These are phyloP conservation scores for Lepidurus couesii DNA, from an alignment of 1,140 invertebrate genomes.

Conservation along the genomic window DNA sequence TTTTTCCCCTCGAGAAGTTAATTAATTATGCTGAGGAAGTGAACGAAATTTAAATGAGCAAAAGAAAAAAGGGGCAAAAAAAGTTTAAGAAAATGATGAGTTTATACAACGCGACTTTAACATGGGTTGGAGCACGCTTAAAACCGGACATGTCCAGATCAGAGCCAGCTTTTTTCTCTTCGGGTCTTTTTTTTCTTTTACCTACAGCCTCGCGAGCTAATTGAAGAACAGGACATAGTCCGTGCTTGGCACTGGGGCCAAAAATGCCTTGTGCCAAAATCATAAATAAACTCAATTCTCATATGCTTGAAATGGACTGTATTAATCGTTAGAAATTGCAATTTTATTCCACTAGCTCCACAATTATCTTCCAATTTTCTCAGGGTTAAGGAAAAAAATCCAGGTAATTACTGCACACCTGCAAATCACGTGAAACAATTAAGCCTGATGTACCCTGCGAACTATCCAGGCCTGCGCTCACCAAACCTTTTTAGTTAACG, in stretches of 20 bases:
- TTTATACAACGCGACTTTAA: background rate
- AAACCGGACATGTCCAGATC: background rate
- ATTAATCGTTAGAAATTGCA: too few relatives aligned
- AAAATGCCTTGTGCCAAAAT: background rate
- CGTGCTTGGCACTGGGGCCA: background rate
- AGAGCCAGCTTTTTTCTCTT: background rate
- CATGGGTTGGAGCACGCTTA: background rate
- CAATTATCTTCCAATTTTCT: too few relatives aligned
- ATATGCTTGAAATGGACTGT: too few relatives aligned
- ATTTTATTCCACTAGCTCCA: too few relatives aligned
- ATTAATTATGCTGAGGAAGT: too few relatives aligned
- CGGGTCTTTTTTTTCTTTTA: background rate
- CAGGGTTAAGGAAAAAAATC: too few relatives aligned
- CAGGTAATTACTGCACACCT: background rate
- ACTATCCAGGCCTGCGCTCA: background rate
- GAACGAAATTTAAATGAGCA: too few relatives aligned
- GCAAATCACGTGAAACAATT: background rate
- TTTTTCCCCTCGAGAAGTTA: too few relatives aligned
- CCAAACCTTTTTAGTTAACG: background rate
- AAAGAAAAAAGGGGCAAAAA: too few relatives aligned
- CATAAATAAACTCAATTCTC: too few relatives aligned
- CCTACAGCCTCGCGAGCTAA: background rate
- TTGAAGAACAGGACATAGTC: background rate
- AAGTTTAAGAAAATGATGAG: background rate
- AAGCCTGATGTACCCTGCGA: background rate